Conservation (phyloP, 2,797 vertebrate genomes). For the Myiotriccus ornatus region DNA sequence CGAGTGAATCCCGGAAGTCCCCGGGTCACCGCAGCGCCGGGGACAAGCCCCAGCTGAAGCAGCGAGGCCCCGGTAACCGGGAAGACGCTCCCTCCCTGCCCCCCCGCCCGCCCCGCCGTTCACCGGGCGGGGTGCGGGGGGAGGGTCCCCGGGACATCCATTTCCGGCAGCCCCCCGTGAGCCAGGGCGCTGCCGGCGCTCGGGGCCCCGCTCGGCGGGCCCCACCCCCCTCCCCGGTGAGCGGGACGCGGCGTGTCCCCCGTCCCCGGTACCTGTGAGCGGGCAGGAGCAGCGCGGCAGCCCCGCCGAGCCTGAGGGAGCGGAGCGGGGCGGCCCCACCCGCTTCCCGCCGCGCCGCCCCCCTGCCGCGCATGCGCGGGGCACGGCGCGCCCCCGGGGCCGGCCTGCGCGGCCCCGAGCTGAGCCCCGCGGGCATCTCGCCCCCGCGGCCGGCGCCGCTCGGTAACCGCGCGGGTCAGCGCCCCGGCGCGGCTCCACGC, state of each 20-base stretch:
- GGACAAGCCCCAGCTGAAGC: background rate
- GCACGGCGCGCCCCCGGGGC: fast-evolving
- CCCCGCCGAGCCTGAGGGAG: background rate
- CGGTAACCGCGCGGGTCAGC: no score
- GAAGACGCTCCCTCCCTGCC: background rate
- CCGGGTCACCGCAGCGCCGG: background rate
- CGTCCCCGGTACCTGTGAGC: background rate
- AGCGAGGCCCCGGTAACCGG: background rate
- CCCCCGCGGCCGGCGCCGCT: no score
- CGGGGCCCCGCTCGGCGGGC: no score
- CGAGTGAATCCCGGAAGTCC: background rate
- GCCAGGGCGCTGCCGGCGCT: no score
- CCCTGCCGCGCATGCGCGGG: background rate
- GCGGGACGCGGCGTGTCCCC: background rate
- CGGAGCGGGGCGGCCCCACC: background rate
- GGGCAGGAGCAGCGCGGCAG: background rate
- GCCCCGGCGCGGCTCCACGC: background rate
- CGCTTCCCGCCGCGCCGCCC: background rate
- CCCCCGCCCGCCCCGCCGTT: background rate
- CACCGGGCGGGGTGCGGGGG: background rate
- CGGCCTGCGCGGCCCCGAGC: no score
- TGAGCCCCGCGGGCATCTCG: background rate
- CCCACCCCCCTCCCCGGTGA: background rate
- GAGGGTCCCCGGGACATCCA: background rate
- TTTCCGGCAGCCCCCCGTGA: background rate